phyloP scores from a whole-genome alignment of 2,888 invertebrate species.

The Drosophila macrothrix region DNA sequence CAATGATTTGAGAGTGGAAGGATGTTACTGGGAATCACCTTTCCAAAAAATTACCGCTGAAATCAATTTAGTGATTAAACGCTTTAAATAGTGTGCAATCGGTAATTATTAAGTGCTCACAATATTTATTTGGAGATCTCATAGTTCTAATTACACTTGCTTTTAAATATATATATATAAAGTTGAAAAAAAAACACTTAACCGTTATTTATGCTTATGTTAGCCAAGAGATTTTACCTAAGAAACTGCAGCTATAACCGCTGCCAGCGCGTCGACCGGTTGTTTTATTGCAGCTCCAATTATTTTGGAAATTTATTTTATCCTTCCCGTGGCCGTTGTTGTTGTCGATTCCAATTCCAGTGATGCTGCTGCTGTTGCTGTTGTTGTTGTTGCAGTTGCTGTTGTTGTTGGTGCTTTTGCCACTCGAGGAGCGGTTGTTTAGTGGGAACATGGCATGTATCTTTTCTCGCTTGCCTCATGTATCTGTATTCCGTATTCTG shows the following conservation, averaged over 20 bases:
- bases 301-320: constrained; percentile 84
- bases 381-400: constrained; percentile 31
- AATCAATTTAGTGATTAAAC: constrained; percentile 19
- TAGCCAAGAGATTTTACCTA: constrained; percentile 79
- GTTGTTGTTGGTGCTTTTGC: constrained; percentile 66
- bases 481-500: constrained; percentile 37
- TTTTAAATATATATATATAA: constrained; percentile 1
- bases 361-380: constrained; percentile 37
- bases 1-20: constrained; percentile 7
- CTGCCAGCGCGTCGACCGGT: constrained; percentile 84
- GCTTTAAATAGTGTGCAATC: constrained; percentile 17
- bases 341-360: constrained; percentile 10
- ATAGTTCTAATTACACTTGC: neutral
- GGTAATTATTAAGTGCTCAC: constrained; percentile 18
- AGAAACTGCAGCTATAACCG: constrained; percentile 85
- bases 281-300: constrained; percentile 84
- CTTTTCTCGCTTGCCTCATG: constrained; percentile 65
- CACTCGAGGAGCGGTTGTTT: constrained; percentile 77
- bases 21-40: constrained; percentile 6
- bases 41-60: constrained; percentile 30
- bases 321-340: constrained; percentile 67
- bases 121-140: neutral
- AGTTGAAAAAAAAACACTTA: constrained; percentile 26
- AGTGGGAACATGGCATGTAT: constrained; percentile 79
- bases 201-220: constrained; percentile 31